A percentile compares a stretch with the other conserved stretches of the same genome.
phyloP scores from a whole-genome alignment of 1,140 invertebrate genomes.

The Spodoptera litura region DNA sequence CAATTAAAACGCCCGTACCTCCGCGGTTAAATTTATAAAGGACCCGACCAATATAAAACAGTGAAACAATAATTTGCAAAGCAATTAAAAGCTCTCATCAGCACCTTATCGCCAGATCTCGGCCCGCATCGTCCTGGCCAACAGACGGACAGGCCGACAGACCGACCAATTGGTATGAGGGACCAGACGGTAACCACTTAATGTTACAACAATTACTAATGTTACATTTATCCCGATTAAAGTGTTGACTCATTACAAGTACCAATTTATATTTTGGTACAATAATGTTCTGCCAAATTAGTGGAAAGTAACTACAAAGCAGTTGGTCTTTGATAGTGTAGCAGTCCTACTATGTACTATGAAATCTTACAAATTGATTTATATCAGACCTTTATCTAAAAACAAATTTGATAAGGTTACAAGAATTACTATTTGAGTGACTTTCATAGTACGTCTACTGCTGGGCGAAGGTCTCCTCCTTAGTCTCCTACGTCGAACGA shows the following conservation, averaged over 20 bases:
- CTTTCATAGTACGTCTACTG: too few species aligned
- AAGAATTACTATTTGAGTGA: too few species aligned
- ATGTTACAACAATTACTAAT: background rate
- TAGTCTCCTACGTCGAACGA: too few species aligned
- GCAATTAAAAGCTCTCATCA: slow-evolving; percentile 37
- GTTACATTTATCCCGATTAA: background rate
- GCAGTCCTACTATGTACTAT: too few species aligned
- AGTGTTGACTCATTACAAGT: background rate
- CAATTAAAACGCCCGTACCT: slow-evolving; percentile 4
- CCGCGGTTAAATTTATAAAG: background rate
- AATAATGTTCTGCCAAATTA: background rate
- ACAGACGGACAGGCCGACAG: slow-evolving; percentile 16
- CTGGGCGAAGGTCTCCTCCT: too few species aligned
- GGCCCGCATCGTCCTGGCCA: slow-evolving; percentile 35
- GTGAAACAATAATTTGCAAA: slow-evolving; percentile 39
- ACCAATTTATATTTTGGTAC: background rate
- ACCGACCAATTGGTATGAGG: slow-evolving; percentile 41
- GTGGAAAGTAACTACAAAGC: too few species aligned
- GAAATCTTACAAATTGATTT: too few species aligned
- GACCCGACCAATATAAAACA: slow-evolving; percentile 30
- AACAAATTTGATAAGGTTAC: too few species aligned
- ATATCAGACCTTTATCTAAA: too few species aligned
- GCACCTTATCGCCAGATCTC: slow-evolving; percentile 22
- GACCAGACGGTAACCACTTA: slow-evolving; percentile 40
- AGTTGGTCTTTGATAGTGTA: too few species aligned